Conservation (phyloP, 2,888 invertebrate species). For the Andrena dorsata region DNA sequence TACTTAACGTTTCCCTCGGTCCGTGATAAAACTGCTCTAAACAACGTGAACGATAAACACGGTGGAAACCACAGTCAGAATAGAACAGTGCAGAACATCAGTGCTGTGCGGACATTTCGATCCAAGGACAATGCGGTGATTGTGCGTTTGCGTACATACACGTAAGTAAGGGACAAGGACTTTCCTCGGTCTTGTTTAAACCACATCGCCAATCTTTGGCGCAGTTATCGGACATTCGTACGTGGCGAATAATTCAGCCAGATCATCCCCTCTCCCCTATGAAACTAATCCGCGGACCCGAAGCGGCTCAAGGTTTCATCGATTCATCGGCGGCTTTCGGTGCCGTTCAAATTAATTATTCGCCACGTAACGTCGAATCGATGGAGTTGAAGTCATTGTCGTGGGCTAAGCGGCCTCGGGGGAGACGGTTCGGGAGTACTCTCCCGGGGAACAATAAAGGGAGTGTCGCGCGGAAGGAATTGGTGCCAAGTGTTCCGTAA, state of each 20-base stretch:
- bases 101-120: constrained; percentile 82
- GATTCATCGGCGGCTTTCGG: background rate
- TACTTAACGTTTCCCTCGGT: constrained; percentile 38
- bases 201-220: constrained; percentile 13
- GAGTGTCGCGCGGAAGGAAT: constrained; percentile 11
- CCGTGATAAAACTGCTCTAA: constrained; percentile 40
- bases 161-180: constrained; percentile 14
- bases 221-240: constrained; percentile 4
- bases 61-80: constrained; percentile 42
- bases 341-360: constrained; percentile 26
- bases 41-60: constrained; percentile 50
- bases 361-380: constrained; percentile 31
- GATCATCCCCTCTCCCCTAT: background rate
- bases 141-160: constrained; percentile 70
- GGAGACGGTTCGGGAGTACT: constrained; percentile 1
- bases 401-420: constrained; percentile 14
- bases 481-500: constrained; percentile 50
- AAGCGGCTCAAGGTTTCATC: background rate
- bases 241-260: constrained; percentile 43
- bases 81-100: constrained; percentile 69
- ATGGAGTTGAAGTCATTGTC: constrained; percentile 4
- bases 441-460: constrained; percentile 15
- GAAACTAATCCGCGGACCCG: no score
- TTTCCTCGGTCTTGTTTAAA: constrained; percentile 19
- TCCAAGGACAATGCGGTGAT: constrained; percentile 68